Conservation (phyloP, 2,113 vertebrate species). For the Semnornis frantzii region DNA sequence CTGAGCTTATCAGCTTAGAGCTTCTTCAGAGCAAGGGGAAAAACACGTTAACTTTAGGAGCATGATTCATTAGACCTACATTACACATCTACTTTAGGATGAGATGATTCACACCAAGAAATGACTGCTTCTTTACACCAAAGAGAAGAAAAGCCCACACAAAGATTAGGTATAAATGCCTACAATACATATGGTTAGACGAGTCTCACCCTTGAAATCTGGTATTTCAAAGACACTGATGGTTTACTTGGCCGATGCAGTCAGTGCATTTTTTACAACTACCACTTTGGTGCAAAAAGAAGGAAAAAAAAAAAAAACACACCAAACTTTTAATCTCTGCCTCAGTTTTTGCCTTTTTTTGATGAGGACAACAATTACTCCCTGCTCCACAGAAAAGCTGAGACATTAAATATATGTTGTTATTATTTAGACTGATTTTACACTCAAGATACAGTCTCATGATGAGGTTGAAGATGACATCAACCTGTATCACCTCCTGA, state of each 20-base stretch:
- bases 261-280: background rate
- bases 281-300: background rate
- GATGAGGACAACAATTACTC: background rate
- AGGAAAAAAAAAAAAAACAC: background rate
- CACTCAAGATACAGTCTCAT: background rate
- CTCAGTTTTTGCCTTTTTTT: background rate
- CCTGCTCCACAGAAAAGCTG: background rate
- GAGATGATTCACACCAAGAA: constrained; percentile 30
- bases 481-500: background rate
- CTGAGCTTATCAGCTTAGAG: background rate
- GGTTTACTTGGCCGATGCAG: background rate
- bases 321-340: background rate
- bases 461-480: background rate
- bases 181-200: background rate
- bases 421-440: background rate
- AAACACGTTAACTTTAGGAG: background rate
- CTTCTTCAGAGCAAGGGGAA: background rate
- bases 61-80: background rate
- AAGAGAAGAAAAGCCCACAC: background rate
- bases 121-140: background rate
- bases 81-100: background rate
- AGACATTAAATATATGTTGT: background rate
- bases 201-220: background rate
- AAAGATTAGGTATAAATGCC: background rate
- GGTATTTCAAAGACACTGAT: background rate